These are phyloP conservation scores for Aporophyla lueneburgensis DNA, from an alignment of 2,888 invertebrate genomes.

Conservation along the genomic window DNA sequence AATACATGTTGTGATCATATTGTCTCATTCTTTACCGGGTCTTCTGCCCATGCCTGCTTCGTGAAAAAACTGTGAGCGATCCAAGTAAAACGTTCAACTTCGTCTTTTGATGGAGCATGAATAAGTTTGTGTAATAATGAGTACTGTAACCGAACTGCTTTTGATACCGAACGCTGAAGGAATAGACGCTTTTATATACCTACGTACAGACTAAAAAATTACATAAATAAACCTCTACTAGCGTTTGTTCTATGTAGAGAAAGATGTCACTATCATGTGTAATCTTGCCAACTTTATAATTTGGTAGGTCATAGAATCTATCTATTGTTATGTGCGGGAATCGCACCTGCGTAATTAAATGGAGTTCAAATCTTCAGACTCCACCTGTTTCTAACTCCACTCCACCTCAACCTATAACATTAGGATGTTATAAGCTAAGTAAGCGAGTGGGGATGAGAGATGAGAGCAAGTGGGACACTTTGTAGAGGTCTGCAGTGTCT, in stretches of 20 bases:
- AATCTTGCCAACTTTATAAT: background rate
- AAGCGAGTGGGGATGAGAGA: too few relatives aligned
- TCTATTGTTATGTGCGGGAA: too few relatives aligned
- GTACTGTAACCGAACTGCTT: conserved; percentile 39
- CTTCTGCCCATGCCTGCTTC: conserved; percentile 30
- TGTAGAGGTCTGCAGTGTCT: too few relatives aligned
- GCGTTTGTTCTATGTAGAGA: background rate
- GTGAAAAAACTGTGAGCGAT: conserved; percentile 37
- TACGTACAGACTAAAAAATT: background rate
- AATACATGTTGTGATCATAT: background rate
- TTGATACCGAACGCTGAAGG: conserved; percentile 37
- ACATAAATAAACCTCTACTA: background rate
- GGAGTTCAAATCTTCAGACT: background rate
- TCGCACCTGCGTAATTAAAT: background rate
- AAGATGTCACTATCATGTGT: background rate
- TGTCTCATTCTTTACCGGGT: too few relatives aligned
- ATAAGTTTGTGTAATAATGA: conserved; percentile 64
- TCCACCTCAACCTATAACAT: too few relatives aligned
- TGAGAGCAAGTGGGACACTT: background rate
- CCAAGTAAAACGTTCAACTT: conserved; percentile 63
- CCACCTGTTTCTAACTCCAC: background rate
- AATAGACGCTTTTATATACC: conserved; percentile 1
- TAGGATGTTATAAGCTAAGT: too few relatives aligned
- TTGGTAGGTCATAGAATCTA: background rate
- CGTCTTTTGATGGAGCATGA: conserved; percentile 58